Conservation (phyloP, 2,888 invertebrate genomes). For the Lydus trimaculatus region DNA sequence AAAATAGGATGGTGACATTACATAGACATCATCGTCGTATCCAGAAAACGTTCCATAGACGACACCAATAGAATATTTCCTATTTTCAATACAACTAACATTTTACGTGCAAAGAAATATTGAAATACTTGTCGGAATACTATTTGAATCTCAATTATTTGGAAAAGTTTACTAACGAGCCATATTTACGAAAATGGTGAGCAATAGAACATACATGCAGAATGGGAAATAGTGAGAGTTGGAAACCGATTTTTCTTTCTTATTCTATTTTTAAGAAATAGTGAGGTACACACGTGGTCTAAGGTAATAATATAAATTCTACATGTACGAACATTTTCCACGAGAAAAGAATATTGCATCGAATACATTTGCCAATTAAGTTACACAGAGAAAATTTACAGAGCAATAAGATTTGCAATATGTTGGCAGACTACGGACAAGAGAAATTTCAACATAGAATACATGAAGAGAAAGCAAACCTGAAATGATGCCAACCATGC, state of each 20-base stretch:
- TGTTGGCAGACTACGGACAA: conserved; percentile 15
- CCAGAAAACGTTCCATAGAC: neutral
- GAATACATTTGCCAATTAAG: conserved; percentile 53
- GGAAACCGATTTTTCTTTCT: neutral
- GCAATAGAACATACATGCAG: neutral
- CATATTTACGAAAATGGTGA: neutral
- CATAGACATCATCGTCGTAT: neutral
- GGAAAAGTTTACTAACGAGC: neutral
- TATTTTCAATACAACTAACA: neutral
- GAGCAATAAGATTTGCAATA: conserved; percentile 40
- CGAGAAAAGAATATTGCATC: conserved; percentile 47
- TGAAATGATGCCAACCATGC: conserved; percentile 11
- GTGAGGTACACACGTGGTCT: neutral
- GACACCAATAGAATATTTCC: conserved; percentile 1
- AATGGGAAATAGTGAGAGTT: neutral
- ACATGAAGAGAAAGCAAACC: conserved; percentile 10
- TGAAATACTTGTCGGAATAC: conserved; percentile 1
- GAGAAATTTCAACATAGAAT: conserved; percentile 15
- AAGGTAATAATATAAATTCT: neutral
- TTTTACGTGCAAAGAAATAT: neutral
- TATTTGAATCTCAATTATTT: neutral
- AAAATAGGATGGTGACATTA: conserved; percentile 11
- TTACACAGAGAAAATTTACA: conserved; percentile 51
- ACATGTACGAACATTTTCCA: neutral
- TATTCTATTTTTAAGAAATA: neutral